Base-by-base conservation (phyloP, 2,888 invertebrate genomes). In the Monochamus alternatus region DNA sequence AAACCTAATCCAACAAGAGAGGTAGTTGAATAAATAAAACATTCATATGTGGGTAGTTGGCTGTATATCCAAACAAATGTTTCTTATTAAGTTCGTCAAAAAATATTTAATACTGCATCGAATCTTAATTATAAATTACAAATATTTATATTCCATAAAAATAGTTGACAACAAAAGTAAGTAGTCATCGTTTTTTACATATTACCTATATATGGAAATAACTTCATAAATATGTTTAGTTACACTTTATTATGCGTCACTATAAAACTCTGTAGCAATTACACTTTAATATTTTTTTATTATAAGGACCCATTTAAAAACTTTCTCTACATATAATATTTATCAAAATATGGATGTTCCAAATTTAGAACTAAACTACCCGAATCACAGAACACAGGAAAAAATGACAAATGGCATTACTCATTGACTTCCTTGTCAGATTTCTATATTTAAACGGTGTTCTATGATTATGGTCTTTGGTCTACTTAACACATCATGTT, bases 121-220 rank as follows among this genome's bases (percentile, higher is more conserved):
- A 47, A 47, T 47, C 3, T 47, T 47, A 47, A 47, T 47, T 47
- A 5, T 47, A 47, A 47, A 47, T 10, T 47, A 47, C 47, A 10
- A 55, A 14, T 5, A 55, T 55, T 55, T 55, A n/a, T 10, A 9
- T 47, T 55, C 5, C 55, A 55, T 55, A 5, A 14, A 55, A 14
- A 55, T n/a, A 55, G 5, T 55, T 14, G 55, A 55, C 55, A 55
- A 55, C 55, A 55, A 55, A 55, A 55, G 55, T 55, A n/a, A 14
- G 55, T 14, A 55, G 55, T 55, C 55, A 55, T 55, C 55, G 38
- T 55, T 55, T 55, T 60, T 60, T 60, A n/a, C 60, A 60, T 60
- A 60, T 32, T 60, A 60, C 60, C 60, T 60, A 60, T 60, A 60
- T 60, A 60, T 60, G 60, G 60, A 60, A 60, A 32, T 60, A 60